Conservation (phyloP, 2,113 vertebrate genomes). For the Callithrix jacchus region DNA sequence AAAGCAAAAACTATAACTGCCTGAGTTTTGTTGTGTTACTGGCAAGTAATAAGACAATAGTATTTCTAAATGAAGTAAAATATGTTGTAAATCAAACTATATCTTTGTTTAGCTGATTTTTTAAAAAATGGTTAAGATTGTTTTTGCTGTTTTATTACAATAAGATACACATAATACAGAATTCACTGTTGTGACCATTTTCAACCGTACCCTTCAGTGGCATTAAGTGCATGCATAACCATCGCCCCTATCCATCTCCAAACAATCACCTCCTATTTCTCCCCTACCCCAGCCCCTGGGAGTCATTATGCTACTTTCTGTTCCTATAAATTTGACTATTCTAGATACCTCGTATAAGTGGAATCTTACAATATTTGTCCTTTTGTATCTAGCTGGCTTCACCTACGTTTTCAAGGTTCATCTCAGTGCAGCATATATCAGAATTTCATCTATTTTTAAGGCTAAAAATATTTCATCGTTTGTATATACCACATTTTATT, state of each 20-base stretch:
- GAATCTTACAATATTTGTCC: background rate
- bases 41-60: background rate
- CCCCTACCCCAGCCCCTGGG: background rate
- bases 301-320: background rate
- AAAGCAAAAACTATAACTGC: background rate
- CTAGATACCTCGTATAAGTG: background rate
- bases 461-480: background rate
- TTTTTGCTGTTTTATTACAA: background rate
- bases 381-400: background rate
- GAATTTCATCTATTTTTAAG: background rate
- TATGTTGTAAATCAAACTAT: background rate
- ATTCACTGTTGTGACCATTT: background rate
- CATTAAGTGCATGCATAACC: background rate
- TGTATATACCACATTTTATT: background rate
- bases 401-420: background rate
- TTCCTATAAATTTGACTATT: background rate
- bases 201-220: background rate
- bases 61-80: constrained; percentile 20
- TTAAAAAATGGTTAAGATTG: background rate
- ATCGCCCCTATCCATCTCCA: background rate
- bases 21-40: background rate
- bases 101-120: background rate
- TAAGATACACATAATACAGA: background rate
- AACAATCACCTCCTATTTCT: background rate
- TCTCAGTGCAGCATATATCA: background rate